Evolutionary conservation across 2,888 invertebrate species (phyloP), one percentile per base, ranked within the genome.

Genomic region (Herminia tarsipennalis): DNA sequence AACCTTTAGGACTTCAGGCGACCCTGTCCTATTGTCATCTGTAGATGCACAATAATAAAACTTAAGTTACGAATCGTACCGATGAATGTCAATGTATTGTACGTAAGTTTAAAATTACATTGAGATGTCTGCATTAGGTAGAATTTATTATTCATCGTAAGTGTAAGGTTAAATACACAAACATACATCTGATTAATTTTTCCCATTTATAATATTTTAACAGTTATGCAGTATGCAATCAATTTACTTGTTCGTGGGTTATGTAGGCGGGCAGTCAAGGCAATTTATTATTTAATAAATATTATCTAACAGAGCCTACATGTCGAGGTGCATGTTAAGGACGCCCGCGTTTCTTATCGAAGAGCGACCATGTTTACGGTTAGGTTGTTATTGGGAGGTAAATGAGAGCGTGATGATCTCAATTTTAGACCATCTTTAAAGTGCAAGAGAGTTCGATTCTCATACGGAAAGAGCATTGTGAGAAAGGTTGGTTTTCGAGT

Each of bases 271-370:
- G 33, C 12, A 44, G 45, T 62, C 49, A 66, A 66, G 66, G 66
- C 59, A 51, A 49, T 44, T 46, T 38, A 56, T 62, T 58, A 64
- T 58, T 61, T 63, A 63, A 53, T 62, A 42, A 52, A 50, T 38
- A 50, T 56, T 59, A 62, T 56, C 35, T 45, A 51, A 64, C 25
- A 46, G 43, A 43, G 36, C 30, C 30, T 38, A 21, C 13, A 46
- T 53, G 45, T 49, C 48, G 49, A 56, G 48, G 49, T 40, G 47
- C 49, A 59, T 45, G 58, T 57, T 66, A 73, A 74, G 75, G 75
- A 51, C 71, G 48, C 20, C 66, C 34, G 38, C 64, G 61, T 67
- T 37, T 30, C 57, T 41, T 34, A 24, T 29, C 30, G 34, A 35
- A 55, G 66, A 66, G 64, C 46, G 51, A 60, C 56, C 49, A 37